Conservation (phyloP, 2,888 invertebrate genomes). For the Amphimallon solstitiale region DNA sequence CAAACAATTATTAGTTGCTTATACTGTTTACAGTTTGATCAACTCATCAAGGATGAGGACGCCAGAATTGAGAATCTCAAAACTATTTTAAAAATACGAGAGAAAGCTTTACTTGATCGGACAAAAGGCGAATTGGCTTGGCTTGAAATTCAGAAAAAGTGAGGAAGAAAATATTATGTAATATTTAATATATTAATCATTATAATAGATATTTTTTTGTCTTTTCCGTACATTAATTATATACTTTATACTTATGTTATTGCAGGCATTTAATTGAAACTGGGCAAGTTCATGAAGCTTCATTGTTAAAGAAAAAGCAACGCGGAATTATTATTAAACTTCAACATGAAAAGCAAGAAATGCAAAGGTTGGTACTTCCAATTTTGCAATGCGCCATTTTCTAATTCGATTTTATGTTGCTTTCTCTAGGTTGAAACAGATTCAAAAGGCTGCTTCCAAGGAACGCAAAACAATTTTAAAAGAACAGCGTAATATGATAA, state of each 20-base stretch:
- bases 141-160: slow-evolving; percentile 74
- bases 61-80: slow-evolving; percentile 73
- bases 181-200: too few relatives aligned
- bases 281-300: slow-evolving; percentile 67
- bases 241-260: slow-evolving; percentile 31
- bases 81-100: slow-evolving; percentile 72
- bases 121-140: slow-evolving; percentile 72
- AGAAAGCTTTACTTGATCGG: slow-evolving; percentile 74
- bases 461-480: slow-evolving; percentile 66
- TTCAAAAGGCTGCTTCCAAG: slow-evolving; percentile 66
- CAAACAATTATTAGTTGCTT: slow-evolving; percentile 25
- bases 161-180: slow-evolving; percentile 40
- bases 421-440: slow-evolving; percentile 63
- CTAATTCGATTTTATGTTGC: background rate
- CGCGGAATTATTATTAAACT: slow-evolving; percentile 72
- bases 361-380: slow-evolving; percentile 66
- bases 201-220: background rate
- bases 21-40: slow-evolving; percentile 64
- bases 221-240: background rate
- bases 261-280: slow-evolving; percentile 66
- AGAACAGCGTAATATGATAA: slow-evolving; percentile 67
- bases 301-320: slow-evolving; percentile 74
- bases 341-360: slow-evolving; percentile 75
- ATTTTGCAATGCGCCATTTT: slow-evolving; percentile 1
- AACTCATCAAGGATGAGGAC: slow-evolving; percentile 75